Conservation (phyloP, 2,888 invertebrate species). For the Aleiodes testaceus region DNA sequence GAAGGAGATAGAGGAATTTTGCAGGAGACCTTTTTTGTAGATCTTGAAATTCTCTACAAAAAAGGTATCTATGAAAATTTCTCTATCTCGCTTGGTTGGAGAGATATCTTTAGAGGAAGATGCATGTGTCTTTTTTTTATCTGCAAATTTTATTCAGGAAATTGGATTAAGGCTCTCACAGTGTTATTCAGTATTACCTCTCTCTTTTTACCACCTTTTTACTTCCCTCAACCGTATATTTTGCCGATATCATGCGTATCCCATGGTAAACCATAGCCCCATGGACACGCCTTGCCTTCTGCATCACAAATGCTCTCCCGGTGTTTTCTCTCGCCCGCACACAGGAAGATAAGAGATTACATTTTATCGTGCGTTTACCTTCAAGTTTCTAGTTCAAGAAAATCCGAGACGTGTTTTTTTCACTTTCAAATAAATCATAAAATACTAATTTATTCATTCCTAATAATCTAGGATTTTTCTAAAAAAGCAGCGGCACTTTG, state of each 20-base stretch:
- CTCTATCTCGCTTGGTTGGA: too few relatives aligned
- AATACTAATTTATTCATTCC: too few relatives aligned
- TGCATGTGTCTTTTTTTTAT: too few relatives aligned
- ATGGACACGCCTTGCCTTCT: background rate
- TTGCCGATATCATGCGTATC: background rate
- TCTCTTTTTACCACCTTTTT: background rate
- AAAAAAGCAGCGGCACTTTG: too few relatives aligned
- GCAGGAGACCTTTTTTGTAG: too few relatives aligned
- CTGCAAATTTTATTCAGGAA: conserved; percentile 52
- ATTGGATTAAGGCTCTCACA: conserved; percentile 54
- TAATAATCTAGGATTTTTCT: too few relatives aligned
- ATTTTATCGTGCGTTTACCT: conserved; percentile 64
- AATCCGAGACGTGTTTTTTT: background rate
- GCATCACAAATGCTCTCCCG: background rate
- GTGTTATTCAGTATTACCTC: background rate
- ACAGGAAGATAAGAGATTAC: conserved; percentile 57
- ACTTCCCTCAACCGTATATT: background rate
- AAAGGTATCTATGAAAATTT: too few relatives aligned
- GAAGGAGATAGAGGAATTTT: too few relatives aligned
- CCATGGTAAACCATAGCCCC: background rate
- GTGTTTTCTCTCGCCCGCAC: conserved; percentile 35
- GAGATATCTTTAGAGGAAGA: too few relatives aligned
- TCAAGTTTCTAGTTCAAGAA: conserved; percentile 32
- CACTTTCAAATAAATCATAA: too few relatives aligned
- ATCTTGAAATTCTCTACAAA: too few relatives aligned